Evolutionary conservation across 2,888 invertebrate species (phyloP), one percentile per base, ranked within the genome.

Genomic region (Erebia palarica): DNA sequence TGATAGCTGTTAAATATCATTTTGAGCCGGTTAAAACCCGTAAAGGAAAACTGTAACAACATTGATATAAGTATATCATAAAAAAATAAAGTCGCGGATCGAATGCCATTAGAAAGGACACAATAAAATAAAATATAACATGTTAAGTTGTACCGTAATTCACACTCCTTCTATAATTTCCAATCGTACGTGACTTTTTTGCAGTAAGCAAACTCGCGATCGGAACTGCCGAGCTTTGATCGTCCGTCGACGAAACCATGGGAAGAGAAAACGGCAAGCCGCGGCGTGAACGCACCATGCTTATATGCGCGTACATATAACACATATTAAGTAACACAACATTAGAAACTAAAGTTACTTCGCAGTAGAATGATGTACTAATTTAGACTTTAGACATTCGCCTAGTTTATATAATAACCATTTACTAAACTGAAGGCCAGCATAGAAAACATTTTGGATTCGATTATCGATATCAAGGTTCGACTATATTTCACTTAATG

Each of bases 191-290:
- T 79, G 77, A 75, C 75, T 76, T 81, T 80, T 80, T 81, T 81
- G 76, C 77, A 71, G 78, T 55, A 76, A 74, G 77, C 75, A 76
- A 79, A 78, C 73, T 78, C 74, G 75, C 76, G 77, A 80, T 80
- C 80, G 80, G 82, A 81, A 81, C 80, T 77, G 76, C 75, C 75
- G 76, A 77, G 75, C 79, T 73, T 72, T 75, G 77, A 78, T 80
- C 81, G 81, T 76, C 78, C 78, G 79, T 77, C 76, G 75, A 84
- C 81, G 81, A 84, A 84, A 84, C 79, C 82, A 86, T 88, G 87
- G 84, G 85, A 87, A 88, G 83, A 86, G 87, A 90, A 88, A 89
- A 82, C 84, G 78, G 21, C 61, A 27, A 65, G 61, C 44, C 64
- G 65, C 58, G 55, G 65, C 67, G 68, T 60, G 59, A 58, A 44